These are phyloP conservation scores for Hylaea fasciaria DNA, from an alignment of 2,888 invertebrate species.

Conservation along the genomic window DNA sequence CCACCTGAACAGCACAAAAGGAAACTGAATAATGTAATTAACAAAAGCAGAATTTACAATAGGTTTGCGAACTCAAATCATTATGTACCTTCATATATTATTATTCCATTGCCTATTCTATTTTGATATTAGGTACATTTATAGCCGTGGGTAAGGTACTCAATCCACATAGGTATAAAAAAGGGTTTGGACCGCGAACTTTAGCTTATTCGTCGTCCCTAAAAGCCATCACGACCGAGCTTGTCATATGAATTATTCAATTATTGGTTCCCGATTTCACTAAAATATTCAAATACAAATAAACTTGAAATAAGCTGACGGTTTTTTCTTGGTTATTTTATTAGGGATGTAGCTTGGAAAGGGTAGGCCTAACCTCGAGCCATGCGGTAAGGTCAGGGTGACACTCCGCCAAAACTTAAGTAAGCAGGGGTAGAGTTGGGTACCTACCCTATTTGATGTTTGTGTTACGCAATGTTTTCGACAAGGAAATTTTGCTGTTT, in stretches of 20 bases:
- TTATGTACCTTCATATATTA: too few relatives aligned
- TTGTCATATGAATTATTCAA: conserved; percentile 30
- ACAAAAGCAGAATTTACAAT: conserved; percentile 30
- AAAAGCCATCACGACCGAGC: conserved; percentile 1
- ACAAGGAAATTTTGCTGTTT: not conserved
- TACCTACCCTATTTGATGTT: conserved; percentile 6
- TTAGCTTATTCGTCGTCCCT: conserved; percentile 13
- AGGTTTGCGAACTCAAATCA: too few relatives aligned
- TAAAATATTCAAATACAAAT: conserved; percentile 26
- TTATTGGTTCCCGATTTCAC: conserved; percentile 19
- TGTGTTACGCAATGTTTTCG: conserved; percentile 9
- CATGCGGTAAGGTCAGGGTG: conserved; percentile 28
- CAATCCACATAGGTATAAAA: conserved; percentile 22
- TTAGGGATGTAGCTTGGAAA: conserved; percentile 3
- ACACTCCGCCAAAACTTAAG: conserved; percentile 28
- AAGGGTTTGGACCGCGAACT: conserved; percentile 22
- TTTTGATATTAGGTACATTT: too few relatives aligned
- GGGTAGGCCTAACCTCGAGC: conserved; percentile 14
- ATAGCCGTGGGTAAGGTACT: too few relatives aligned
- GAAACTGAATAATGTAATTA: conserved; percentile 29
- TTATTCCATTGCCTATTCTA: too few relatives aligned
- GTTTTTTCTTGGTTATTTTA: conserved; percentile 7
- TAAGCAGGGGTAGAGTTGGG: conserved; percentile 18
- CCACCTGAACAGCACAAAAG: conserved; percentile 14
- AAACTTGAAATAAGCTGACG: conserved; percentile 7